phyloP scores from a whole-genome alignment of 2,113 vertebrate genomes.

The Mus musculus region DNA sequence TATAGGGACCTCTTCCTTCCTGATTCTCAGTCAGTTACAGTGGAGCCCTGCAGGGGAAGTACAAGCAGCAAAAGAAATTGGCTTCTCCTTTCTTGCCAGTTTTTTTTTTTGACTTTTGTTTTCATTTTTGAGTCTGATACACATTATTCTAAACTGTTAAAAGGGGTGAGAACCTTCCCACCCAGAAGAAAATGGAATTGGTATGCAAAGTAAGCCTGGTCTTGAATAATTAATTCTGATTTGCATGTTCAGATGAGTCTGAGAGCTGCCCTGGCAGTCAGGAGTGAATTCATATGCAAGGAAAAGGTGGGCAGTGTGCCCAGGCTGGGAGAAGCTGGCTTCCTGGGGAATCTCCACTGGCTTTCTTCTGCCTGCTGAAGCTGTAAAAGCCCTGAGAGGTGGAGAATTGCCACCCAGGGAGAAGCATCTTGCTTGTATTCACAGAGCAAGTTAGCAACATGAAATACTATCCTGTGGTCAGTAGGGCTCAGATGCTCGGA shows the following conservation, averaged over 20 bases:
- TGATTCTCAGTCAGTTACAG: not conserved
- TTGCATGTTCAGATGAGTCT: constrained; percentile 81
- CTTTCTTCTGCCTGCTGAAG: not conserved
- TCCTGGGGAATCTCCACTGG: not conserved
- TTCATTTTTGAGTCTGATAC: constrained; percentile 75
- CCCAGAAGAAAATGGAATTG: constrained; percentile 81
- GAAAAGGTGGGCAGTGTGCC: constrained; percentile 31
- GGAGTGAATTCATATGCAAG: constrained; percentile 62
- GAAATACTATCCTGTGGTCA: not conserved
- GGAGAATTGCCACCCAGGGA: not conserved
- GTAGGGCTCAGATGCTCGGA: not conserved
- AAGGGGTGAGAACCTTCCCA: constrained; percentile 83
- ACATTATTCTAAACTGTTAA: constrained; percentile 83
- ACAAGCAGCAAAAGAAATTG: not conserved
- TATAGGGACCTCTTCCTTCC: not conserved
- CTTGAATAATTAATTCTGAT: constrained; percentile 82
- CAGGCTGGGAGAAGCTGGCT: not conserved
- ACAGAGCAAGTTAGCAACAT: not conserved
- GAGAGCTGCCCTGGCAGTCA: constrained; percentile 60
- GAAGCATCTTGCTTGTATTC: not conserved
- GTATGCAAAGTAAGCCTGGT: constrained; percentile 79
- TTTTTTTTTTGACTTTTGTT: constrained; percentile 67
- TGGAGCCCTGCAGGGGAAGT: not conserved
- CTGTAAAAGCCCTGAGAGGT: not conserved
- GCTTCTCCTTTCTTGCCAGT: not conserved